Evolutionary conservation across 1,140 invertebrate species (phyloP), one percentile per base, ranked within the genome.

Genomic region (Arctopsyche grandis): DNA sequence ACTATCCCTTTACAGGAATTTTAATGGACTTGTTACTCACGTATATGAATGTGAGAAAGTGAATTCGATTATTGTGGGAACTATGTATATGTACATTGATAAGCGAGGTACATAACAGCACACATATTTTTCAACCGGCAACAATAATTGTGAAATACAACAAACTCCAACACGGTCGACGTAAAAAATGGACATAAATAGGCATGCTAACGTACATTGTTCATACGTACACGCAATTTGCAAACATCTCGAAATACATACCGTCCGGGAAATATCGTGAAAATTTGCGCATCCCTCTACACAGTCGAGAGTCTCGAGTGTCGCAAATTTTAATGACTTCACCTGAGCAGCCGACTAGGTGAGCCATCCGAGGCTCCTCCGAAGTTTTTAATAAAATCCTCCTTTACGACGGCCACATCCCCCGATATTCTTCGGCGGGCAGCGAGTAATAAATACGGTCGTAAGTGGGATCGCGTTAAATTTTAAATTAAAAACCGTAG

Each of bases 261-360:
- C 1, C 16, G 1, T 16, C 29, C 56, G 56, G 9, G 24, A 5
- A 22, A 10, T 9, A 24, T 66, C 63, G 3, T 9, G 63, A 26
- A 66, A 66, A 22, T 60, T 66, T 66, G n/a, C n/a, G n/a, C n/a
- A n/a, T n/a, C n/a, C n/a, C 22, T 22, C 4, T 9, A 22, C 4
- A 29, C 9, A 66, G 22, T 66, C 63, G 21, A 66, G 21, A 66
- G 21, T 22, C 14, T 66, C 22, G 63, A 66, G 24, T 29, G 63
- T 29, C 63, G 63, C 63, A 66, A 22, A 66, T 66, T 66, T 66
- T 66, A 66, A 66, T 66, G 63, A 66, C 63, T 66, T 66, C 21
- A 66, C 24, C 63, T 29, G 19, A 66, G 63, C 21, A 66, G 22
- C 21, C 19, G 56, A 60, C 63, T 66, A 24, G 63, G 63, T 66